Percentiles rank a stretch among this genome's conserved stretches.
phyloP scores from a whole-genome alignment of 1,140 invertebrate genomes.

The Pogonognathellus flavescens region DNA sequence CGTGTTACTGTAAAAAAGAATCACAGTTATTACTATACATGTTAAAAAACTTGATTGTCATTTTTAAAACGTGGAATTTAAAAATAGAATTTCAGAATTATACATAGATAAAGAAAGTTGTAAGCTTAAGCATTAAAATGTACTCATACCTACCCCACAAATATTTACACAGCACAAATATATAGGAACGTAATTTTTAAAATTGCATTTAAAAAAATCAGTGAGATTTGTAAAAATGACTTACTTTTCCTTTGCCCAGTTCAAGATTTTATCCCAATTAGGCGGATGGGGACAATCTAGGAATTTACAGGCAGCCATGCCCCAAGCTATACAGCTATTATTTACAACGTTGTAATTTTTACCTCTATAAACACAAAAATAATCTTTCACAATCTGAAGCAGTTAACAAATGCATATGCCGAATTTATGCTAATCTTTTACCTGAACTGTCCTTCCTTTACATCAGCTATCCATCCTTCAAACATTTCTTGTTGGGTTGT shows the following conservation, averaged over 20 bases:
- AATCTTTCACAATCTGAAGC: not conserved
- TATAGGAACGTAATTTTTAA: no score
- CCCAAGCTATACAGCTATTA: slow-evolving; percentile 63
- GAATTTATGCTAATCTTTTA: not conserved
- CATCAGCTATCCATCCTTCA: slow-evolving; percentile 62
- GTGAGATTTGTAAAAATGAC: not conserved
- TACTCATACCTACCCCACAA: no score
- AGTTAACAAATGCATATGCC: not conserved
- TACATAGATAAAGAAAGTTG: no score
- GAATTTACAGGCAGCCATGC: slow-evolving; percentile 53
- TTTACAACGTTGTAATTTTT: slow-evolving; percentile 62
- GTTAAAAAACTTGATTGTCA: not conserved
- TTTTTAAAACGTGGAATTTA: no score
- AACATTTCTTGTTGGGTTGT: slow-evolving; percentile 58
- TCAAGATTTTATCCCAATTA: slow-evolving; percentile 64
- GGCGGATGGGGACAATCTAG: slow-evolving; percentile 58
- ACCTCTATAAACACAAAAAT: slow-evolving; percentile 54
- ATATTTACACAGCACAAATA: no score
- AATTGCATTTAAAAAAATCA: slow-evolving; percentile 5
- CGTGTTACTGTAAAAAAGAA: slow-evolving; percentile 29
- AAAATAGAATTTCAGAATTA: no score
- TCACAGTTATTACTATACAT: not conserved
- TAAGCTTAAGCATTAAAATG: no score
- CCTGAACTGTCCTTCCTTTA: slow-evolving; percentile 39
- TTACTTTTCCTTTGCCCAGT: slow-evolving; percentile 59